Evolutionary conservation across 1,140 invertebrate genomes (phyloP).

Genomic region (Drosophila orena): DNA sequence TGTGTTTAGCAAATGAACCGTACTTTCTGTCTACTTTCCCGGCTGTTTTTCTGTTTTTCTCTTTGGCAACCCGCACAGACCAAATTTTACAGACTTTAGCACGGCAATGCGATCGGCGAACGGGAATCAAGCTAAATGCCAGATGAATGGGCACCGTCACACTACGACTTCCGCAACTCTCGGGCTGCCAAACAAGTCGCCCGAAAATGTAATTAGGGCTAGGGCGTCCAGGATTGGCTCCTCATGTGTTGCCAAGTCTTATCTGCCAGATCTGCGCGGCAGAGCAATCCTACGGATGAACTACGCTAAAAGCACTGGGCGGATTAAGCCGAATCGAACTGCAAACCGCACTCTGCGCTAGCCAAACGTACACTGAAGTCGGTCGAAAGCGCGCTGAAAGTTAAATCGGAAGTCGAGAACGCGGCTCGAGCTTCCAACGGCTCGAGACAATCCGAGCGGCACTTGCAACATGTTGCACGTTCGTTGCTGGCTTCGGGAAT

Average conservation of each 20-base stretch:
- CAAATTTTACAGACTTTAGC: constrained; percentile 16
- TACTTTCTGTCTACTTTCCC: constrained; percentile 41
- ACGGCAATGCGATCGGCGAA: constrained; percentile 24
- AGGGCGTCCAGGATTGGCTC: constrained; percentile 8
- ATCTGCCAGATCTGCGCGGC: neutral
- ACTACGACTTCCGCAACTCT: constrained; percentile 19
- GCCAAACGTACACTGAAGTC: constrained; percentile 68
- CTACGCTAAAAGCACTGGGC: constrained; percentile 14
- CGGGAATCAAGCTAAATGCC: constrained; percentile 19
- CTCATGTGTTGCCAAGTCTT: constrained; percentile 33
- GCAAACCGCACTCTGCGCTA: constrained; percentile 37
- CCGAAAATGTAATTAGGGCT: constrained; percentile 27
- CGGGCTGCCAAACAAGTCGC: constrained; percentile 26
- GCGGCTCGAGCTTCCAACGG: constrained; percentile 17
- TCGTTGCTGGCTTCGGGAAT: constrained; percentile 19
- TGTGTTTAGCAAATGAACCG: constrained; percentile 59
- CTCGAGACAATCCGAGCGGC: constrained; percentile 3
- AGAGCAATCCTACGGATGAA: constrained; percentile 1
- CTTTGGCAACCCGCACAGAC: constrained; percentile 21
- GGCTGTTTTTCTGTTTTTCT: neutral
- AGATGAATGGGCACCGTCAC: constrained; percentile 47
- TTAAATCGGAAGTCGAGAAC: constrained; percentile 64
- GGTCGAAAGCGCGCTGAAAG: constrained; percentile 47
- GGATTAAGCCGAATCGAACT: neutral
- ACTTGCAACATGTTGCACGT: constrained; percentile 45